Conservation (phyloP, 2,888 invertebrate species). For the Spodoptera picta region DNA sequence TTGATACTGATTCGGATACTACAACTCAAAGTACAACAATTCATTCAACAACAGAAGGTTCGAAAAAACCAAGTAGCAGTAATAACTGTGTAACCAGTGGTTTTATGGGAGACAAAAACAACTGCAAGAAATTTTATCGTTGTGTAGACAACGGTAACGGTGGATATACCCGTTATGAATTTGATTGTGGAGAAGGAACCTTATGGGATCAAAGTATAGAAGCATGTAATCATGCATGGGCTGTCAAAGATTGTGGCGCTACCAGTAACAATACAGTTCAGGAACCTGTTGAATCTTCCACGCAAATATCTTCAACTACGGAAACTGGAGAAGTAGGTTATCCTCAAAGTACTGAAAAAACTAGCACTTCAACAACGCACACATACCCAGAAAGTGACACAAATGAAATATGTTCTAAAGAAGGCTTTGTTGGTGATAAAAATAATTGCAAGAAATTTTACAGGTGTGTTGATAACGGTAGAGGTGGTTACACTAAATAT, state of each 20-base stretch:
- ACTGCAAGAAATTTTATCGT: constrained; percentile 91
- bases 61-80: constrained; percentile 35
- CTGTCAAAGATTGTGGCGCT: constrained; percentile 52
- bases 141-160: constrained; percentile 87
- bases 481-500: constrained; percentile 89
- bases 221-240: constrained; percentile 88
- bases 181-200: constrained; percentile 88
- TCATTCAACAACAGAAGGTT: constrained; percentile 35
- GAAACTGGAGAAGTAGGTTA: constrained; percentile 26
- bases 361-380: constrained; percentile 17
- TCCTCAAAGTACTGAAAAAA: constrained; percentile 35
- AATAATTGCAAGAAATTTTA: constrained; percentile 93
- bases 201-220: constrained; percentile 88
- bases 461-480: constrained; percentile 91
- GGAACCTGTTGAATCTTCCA: constrained; percentile 18
- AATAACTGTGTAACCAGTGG: constrained; percentile 81
- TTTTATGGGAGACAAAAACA: constrained; percentile 85
- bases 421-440: constrained; percentile 90
- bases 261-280: constrained; percentile 44
- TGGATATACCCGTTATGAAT: constrained; percentile 83
- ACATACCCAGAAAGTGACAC: constrained; percentile 19
- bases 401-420: constrained; percentile 30
- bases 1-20: constrained; percentile 11
- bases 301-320: constrained; percentile 11
- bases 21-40: constrained; percentile 40